Evolutionary conservation across 2,797 vertebrate species (phyloP), one percentile per base, ranked within the genome.

Genomic region (Siniperca scherzeri): DNA sequence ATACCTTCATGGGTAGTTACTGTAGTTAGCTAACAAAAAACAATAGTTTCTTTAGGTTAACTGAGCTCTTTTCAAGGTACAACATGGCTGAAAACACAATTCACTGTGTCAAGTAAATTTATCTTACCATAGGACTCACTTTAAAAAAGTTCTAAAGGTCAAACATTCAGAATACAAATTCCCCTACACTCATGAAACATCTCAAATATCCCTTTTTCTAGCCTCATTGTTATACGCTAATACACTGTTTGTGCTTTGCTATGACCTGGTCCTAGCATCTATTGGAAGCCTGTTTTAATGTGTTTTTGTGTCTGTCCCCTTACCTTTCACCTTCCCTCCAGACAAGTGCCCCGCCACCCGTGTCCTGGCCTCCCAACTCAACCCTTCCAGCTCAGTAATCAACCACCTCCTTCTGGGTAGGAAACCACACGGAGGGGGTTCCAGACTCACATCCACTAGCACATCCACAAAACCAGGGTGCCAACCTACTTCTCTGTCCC

Each of bases 361-460:
- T 70, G 94, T 99, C 77, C 95, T 98, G 68, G 94, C 98, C 1
- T 98, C 99, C 83, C 98, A 99, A 91, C 96, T 99, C 77, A 98
- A 98, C 86, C 94, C 96, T 10, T 97, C 97, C 75, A 83, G 89
- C 48, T 94, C 97, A 0, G 98, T 98, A 57, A 97, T 99, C 91
- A 99, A 99, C 92, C 99, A 99, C 92, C 97, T 99, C 80, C 96
- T 99, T 19, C 91, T 99, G 93, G 98, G 98, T 27, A 97, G 97
- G 84, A 98, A 95, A 89, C 95, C 96, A 75, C 95, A 93, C 40
- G 72, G 93, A 25, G 91, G 89, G 27, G 90, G 94, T 79, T 86
- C 94, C 85, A 96, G 94, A 86, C 96, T 96, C 12, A 86, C 95
- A 0, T 92, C 95, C 61, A 86, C 95, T 30, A 94, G 96, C 82